Base-by-base conservation (phyloP, 2,797 vertebrate species). In the Myotis findleyi region DNA sequence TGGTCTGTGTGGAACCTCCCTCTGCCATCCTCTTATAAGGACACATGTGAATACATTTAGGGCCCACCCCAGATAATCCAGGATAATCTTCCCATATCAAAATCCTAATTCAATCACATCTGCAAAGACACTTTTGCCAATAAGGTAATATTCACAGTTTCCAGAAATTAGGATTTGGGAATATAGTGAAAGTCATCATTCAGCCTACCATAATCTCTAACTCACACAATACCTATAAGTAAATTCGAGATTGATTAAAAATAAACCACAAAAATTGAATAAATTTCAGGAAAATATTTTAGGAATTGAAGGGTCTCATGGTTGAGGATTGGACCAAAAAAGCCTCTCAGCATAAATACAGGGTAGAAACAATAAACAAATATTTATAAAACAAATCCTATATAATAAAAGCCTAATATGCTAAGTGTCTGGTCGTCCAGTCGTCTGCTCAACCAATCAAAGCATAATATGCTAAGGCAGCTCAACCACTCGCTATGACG, bases 321-420 rank as follows among this genome's bases (percentile, higher is more conserved):
- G 20, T 51, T 64, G 33, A 93, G 27, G 44, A 86, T 14, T 71
- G 17, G 38, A 7, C 8, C 87, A 20, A 92, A n/a, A 83, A 33
- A 92, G 11, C 2, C 57, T 89, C 49, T 81, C 8, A 16, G 53
- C 38, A 49, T 59, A 87, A 90, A 77, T n/a, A 27, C 90, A 76
- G 62, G 17, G 36, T 71, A 90, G n/a, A 94, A 89, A 86, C 33
- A 88, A 71, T 76, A 77, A 84, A 49, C 20, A 92, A 71, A 55
- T 72, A 64, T 64, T 64, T 82, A 21, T 79, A 59, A 79, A 57
- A 73, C 21, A 79, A 11, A 12, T 91, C 71, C 44, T 73, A 77
- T 33, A 72, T 53, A 81, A 76, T 57, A 57, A 57, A 57, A 57
- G 21, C 21, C 9, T 57, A 57, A 57, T 25, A 57, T 57, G 17